Percentiles rank a stretch among this genome's conserved stretches.
Evolutionary conservation across 1,140 invertebrate genomes (phyloP).

Genomic region (Goniozus legneri): DNA sequence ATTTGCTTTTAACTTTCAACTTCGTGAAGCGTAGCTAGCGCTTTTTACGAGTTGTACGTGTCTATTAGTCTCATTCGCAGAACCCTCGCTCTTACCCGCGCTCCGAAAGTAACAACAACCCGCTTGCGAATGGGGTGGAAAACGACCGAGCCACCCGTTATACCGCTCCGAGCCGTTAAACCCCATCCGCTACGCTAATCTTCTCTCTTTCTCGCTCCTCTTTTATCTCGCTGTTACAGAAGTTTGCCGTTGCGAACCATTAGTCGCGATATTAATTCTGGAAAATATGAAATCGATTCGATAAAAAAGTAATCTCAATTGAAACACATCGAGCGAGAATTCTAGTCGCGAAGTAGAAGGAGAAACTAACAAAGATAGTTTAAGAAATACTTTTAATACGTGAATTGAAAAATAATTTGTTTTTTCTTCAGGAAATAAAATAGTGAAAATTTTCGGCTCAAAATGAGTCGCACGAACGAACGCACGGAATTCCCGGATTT

Average conservation of each 20-base stretch:
- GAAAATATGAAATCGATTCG: slow-evolving; percentile 17
- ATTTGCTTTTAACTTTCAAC: slow-evolving; percentile 28
- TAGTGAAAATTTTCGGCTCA: background rate
- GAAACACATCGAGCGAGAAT: no score
- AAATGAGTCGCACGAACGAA: slow-evolving; percentile 34
- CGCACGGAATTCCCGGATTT: slow-evolving; percentile 36
- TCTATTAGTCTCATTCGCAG: slow-evolving; percentile 47
- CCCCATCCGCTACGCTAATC: slow-evolving; percentile 5
- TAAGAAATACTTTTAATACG: no score
- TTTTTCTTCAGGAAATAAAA: no score
- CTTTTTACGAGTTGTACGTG: slow-evolving; percentile 48
- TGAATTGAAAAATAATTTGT: no score
- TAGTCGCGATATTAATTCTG: slow-evolving; percentile 31
- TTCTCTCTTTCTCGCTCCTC: background rate
- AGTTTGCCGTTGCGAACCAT: slow-evolving; percentile 23
- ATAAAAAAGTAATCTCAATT: background rate
- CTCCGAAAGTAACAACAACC: slow-evolving; percentile 8
- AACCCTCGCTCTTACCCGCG: no score
- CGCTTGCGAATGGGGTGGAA: slow-evolving; percentile 21
- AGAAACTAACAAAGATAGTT: no score
- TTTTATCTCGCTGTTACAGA: background rate
- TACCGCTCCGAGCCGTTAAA: slow-evolving; percentile 27
- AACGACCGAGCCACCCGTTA: slow-evolving; percentile 36
- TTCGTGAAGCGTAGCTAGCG: slow-evolving; percentile 26
- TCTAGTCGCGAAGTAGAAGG: no score